A percentile compares a stretch with the other conserved stretches of the same genome.
Evolutionary conservation across 2,888 invertebrate genomes (phyloP).

Genomic region (Scaptomyza flava): DNA sequence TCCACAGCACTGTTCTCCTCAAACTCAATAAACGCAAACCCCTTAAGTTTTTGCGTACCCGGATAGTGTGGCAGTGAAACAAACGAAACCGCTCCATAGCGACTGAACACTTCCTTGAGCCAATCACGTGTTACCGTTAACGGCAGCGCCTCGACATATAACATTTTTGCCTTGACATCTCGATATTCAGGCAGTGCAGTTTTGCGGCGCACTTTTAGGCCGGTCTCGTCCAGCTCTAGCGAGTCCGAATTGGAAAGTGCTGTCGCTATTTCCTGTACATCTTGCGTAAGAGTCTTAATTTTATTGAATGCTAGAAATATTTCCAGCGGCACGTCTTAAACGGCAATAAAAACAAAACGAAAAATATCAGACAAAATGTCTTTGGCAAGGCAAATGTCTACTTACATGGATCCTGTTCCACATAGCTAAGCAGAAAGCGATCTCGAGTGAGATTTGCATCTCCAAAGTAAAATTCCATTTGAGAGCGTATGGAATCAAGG

Average conservation of each 20-base stretch:
- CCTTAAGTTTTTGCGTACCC: conserved; percentile 91
- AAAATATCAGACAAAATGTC: neutral
- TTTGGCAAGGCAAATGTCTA: conserved; percentile 34
- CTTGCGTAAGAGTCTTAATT: conserved; percentile 88
- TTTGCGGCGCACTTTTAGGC: conserved; percentile 87
- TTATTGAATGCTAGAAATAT: conserved; percentile 93
- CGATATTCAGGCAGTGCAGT: conserved; percentile 74
- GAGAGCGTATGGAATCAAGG: conserved; percentile 89
- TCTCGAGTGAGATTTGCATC: conserved; percentile 96
- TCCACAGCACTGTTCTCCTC: neutral
- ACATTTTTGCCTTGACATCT: conserved; percentile 80
- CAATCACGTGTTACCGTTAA: conserved; percentile 92
- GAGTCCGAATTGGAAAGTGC: conserved; percentile 90
- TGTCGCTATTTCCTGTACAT: conserved; percentile 89
- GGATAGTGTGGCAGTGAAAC: conserved; percentile 95
- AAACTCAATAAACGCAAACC: conserved; percentile 93
- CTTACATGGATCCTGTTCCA: conserved; percentile 89
- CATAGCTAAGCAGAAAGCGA: conserved; percentile 90
- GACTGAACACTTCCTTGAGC: conserved; percentile 91
- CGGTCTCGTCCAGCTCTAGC: conserved; percentile 90
- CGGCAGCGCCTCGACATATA: conserved; percentile 90
- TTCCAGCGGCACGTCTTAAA: conserved; percentile 88
- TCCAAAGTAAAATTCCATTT: conserved; percentile 98
- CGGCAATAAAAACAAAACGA: neutral
- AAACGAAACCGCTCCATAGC: conserved; percentile 93